phyloP scores from a whole-genome alignment of 2,797 vertebrate species.

The Tragopan temminckii region DNA sequence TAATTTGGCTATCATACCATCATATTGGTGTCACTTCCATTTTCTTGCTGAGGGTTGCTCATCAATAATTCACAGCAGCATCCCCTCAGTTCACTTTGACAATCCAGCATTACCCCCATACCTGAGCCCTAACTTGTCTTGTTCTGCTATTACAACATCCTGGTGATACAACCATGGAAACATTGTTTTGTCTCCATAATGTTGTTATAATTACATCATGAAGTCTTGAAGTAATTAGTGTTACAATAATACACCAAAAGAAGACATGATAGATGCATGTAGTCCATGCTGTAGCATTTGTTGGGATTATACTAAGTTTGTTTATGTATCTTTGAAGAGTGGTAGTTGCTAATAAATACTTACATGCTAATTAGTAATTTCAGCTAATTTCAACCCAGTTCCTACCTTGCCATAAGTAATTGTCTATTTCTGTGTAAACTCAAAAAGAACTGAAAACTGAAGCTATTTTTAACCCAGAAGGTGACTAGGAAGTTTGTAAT shows the following conservation, averaged over 20 bases:
- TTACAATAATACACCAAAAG: neutral
- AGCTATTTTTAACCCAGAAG: constrained; percentile 35
- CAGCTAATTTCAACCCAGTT: neutral
- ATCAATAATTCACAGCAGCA: neutral
- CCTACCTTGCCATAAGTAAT: neutral
- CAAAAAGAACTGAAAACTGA: neutral
- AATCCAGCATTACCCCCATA: neutral
- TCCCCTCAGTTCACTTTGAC: neutral
- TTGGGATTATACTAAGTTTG: neutral
- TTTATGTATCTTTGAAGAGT: neutral
- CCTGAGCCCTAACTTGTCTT: neutral
- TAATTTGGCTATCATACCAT: neutral
- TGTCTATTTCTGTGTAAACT: constrained; percentile 36
- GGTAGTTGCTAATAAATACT: constrained; percentile 28
- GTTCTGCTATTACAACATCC: neutral
- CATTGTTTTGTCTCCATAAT: neutral
- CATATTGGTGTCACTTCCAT: neutral
- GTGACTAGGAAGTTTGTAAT: neutral
- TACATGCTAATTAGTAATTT: constrained; percentile 13
- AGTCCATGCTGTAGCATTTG: neutral
- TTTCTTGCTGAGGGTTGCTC: neutral
- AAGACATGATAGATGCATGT: neutral
- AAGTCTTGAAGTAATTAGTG: constrained; percentile 41
- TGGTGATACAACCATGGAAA: constrained; percentile 2
- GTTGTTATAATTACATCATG: constrained; percentile 28